Evolutionary conservation across 2,797 vertebrate species (phyloP).

Genomic region (Oryzias sinensis): DNA sequence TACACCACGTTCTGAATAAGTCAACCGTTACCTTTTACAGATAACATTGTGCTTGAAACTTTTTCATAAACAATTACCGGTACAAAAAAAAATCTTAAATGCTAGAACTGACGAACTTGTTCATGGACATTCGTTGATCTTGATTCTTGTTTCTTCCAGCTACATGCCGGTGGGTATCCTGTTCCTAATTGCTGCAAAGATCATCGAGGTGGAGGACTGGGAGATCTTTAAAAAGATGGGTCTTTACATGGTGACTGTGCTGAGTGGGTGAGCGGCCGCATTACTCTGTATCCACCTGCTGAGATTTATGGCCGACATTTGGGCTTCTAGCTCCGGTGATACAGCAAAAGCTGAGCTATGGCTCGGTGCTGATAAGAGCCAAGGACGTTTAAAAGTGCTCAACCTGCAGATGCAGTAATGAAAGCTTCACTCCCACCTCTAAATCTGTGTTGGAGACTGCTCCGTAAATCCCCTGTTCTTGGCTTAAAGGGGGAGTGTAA

Average conservation of each 20-base stretch:
- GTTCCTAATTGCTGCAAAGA: constrained; percentile 97
- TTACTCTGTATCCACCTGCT: constrained; percentile 37
- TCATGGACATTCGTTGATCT: not conserved
- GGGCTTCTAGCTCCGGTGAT: constrained; percentile 41
- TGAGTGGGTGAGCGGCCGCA: constrained; percentile 86
- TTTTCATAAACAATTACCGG: too few relatives aligned
- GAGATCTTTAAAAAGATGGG: constrained; percentile 97
- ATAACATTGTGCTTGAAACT: too few relatives aligned
- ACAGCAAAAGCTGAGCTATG: constrained; percentile 64
- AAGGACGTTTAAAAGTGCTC: constrained; percentile 79
- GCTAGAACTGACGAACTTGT: too few relatives aligned
- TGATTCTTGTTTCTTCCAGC: constrained; percentile 62
- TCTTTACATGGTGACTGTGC: constrained; percentile 96
- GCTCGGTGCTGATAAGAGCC: constrained; percentile 69
- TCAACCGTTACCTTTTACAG: too few relatives aligned
- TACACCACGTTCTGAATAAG: too few relatives aligned
- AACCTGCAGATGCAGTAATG: constrained; percentile 74
- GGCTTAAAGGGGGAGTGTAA: constrained; percentile 33
- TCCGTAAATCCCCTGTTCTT: constrained; percentile 42
- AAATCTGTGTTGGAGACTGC: constrained; percentile 63
- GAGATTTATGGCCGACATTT: constrained; percentile 71
- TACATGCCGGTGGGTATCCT: constrained; percentile 97
- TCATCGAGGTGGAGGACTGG: constrained; percentile 98
- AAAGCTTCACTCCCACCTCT: constrained; percentile 56
- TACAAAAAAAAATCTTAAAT: too few relatives aligned